Evolutionary conservation across 2,888 invertebrate species (phyloP), one percentile per base, ranked within the genome.

Genomic region (Cheilosia variabilis): DNA sequence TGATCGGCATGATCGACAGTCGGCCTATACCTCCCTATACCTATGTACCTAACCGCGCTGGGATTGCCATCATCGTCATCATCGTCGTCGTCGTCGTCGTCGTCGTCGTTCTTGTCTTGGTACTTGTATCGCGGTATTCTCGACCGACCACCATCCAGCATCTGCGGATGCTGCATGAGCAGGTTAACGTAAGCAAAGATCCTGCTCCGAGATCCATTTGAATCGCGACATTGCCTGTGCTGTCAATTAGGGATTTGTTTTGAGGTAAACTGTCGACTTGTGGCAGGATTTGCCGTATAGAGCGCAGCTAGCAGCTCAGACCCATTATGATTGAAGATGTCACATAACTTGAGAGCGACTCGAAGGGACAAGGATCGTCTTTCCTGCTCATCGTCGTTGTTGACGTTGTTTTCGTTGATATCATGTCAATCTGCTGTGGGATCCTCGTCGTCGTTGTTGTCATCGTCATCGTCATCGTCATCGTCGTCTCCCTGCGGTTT

Each of bases 231-330:
- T 86, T 86, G 86, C 72, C 76, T 81, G 63, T 81, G 86, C 80
- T 86, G 86, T 86, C 86, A 86, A 86, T 86, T 86, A 86, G 86
- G 81, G 86, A 86, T 81, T 86, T 86, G 86, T 86, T 86, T 86
- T 86, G 81, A 86, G 72, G 81, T 86, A 86, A 86, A 77, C 81
- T 86, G 81, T 81, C 86, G 68, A 72, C 86, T 86, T 62, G 76
- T 71, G 76, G 81, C 75, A 80, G 80, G 76, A 81, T 81, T 73
- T 82, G 63, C 71, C 24, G 50, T 57, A 24, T 27, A 31, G 72
- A 37, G 37, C 4, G 43, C 34, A 55, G 62, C 55, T 41, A 62
- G 31, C 34, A 63, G 37, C 76, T 72, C 43, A 47, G 76, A 9
- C 68, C 81, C 86, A 86, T 86, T 86, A 86, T 86, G 86, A 86